phyloP scores from a whole-genome alignment of 2,113 vertebrate species.

The Istiophorus platypterus region DNA sequence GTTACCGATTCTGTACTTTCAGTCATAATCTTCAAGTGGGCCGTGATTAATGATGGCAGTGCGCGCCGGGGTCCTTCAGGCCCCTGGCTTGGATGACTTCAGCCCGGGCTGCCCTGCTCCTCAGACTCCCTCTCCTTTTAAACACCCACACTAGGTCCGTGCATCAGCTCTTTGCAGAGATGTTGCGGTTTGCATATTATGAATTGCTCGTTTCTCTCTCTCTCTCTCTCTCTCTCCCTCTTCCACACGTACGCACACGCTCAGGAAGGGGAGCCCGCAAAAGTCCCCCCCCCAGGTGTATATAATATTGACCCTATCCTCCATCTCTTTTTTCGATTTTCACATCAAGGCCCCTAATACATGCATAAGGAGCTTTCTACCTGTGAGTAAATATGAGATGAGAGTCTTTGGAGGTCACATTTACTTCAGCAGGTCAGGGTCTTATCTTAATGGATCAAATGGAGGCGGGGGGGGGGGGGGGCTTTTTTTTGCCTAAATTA shows the following conservation, averaged over 20 bases:
- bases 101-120: slow-evolving; percentile 80
- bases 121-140: slow-evolving; percentile 75
- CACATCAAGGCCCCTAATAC: too few relatives aligned
- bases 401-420: slow-evolving; percentile 60
- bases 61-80: slow-evolving; percentile 75
- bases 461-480: not conserved
- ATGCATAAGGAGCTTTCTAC: slow-evolving; percentile 74
- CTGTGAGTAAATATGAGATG: slow-evolving; percentile 73
- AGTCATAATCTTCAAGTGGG: slow-evolving; percentile 93
- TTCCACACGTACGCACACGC: slow-evolving; percentile 18
- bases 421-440: slow-evolving; percentile 41
- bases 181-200: slow-evolving; percentile 50
- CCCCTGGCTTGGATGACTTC: slow-evolving; percentile 84
- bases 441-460: not conserved
- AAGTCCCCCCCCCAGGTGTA: slow-evolving; percentile 77
- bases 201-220: slow-evolving; percentile 55
- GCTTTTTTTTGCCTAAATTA: not conserved
- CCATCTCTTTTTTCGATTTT: too few relatives aligned
- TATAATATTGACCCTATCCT: slow-evolving; percentile 74
- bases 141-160: slow-evolving; percentile 5
- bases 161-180: slow-evolving; percentile 38
- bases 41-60: slow-evolving; percentile 90
- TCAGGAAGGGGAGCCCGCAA: slow-evolving; percentile 55
- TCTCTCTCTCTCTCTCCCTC: slow-evolving; percentile 6
- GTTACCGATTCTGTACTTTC: slow-evolving; percentile 89